Base-by-base conservation (phyloP, 2,113 vertebrate species). In the Indri indri region DNA sequence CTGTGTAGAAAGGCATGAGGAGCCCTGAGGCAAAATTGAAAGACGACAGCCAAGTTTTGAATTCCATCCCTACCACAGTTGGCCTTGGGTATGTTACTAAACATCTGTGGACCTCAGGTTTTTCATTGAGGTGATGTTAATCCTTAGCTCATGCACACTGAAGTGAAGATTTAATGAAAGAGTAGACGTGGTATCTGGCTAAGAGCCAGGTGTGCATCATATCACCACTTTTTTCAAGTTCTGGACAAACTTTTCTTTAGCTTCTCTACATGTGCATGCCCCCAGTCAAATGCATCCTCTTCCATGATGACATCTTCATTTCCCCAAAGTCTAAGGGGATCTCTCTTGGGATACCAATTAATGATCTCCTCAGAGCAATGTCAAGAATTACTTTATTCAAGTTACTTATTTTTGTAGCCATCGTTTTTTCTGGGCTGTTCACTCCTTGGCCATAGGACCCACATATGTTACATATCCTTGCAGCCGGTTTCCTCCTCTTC, bases 401-500 rank as follows among this genome's bases (percentile, higher is more conserved):
- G 34, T 77, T 71, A 86, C 40, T 77, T 94, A 83, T 87, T 91
- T 87, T 3, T 17, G 12, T 42, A 57, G 22, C 2, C 14, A 50
- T 57, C 4, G 40, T 84, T n/a, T 61, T 76, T 50, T 81, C 23
- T n/a, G 59, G 40, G 6, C 20, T 40, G 73, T 54, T 76, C 61
- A 54, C 6, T 17, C 17, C 9, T 66, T 82, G 66, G 13, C 7
- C 42, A 50, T 22, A 93, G 14, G 20, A 30, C 4, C 5, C 68
- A 32, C 1, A 8, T 22, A 8, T 3, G 4, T 22, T 54, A 65
- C 1, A 2, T 3, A 17, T 14, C 14, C 4, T 37, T 34, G n/a
- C 2, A 89, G 65, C 3, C 7, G 87, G 8, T 9, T 47, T 88
- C 37, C 22, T 84, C 17, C 18, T 61, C 40, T 7, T 12, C 9